A percentile compares a stretch with the other conserved stretches of the same genome.
Evolutionary conservation across 1,140 invertebrate genomes (phyloP).

Genomic region (Heliconius himera): DNA sequence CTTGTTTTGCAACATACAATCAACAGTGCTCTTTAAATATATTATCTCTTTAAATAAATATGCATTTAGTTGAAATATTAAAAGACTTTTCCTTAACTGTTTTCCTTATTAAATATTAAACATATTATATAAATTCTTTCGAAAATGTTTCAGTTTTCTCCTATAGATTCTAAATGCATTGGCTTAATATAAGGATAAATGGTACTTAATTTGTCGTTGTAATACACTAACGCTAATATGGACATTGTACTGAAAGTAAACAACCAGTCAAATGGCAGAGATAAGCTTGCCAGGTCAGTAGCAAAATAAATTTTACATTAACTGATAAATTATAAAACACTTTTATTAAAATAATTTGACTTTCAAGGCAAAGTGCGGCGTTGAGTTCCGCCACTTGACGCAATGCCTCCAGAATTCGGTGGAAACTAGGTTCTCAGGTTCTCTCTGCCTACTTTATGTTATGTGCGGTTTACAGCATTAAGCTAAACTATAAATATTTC

Average conservation of each 20-base stretch:
- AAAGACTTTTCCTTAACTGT: background rate
- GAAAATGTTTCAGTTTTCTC: background rate
- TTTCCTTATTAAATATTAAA: background rate
- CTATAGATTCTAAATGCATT: background rate
- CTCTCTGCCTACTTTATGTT: no score
- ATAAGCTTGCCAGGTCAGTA: constrained; percentile 71
- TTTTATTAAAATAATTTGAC: no score
- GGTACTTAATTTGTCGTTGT: background rate
- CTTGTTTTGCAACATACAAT: background rate
- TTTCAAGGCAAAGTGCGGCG: no score
- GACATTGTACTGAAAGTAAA: constrained; percentile 73
- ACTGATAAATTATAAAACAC: background rate
- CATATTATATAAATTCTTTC: no score
- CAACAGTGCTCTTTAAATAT: background rate
- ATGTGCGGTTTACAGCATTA: no score
- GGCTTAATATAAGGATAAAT: constrained; percentile 10
- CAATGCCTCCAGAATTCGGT: no score
- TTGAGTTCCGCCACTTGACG: no score
- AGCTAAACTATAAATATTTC: no score
- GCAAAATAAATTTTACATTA: background rate
- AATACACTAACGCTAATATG: constrained; percentile 48
- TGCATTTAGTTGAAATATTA: background rate
- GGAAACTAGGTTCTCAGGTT: no score
- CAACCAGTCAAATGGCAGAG: constrained; percentile 73
- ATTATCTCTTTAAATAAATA: background rate